Percentiles rank a stretch among this genome's conserved stretches.
These are phyloP conservation scores for Xenopus petersii DNA, from an alignment of 2,797 vertebrate species.

Conservation along the genomic window DNA sequence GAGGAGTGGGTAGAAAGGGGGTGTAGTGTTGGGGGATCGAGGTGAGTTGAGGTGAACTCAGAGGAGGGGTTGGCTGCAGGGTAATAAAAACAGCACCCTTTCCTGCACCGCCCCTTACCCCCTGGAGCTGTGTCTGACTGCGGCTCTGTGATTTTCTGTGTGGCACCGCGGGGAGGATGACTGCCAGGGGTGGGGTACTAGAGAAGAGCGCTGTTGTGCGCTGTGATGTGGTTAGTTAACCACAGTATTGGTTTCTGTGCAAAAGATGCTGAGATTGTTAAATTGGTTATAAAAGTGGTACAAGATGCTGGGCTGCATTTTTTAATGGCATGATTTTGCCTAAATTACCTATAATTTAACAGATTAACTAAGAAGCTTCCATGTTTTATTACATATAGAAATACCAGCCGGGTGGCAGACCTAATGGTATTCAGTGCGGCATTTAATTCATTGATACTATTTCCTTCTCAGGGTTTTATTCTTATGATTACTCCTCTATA, in stretches of 20 bases:
- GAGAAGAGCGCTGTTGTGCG: slow-evolving; percentile 16
- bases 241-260: slow-evolving; percentile 39
- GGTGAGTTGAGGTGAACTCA: slow-evolving; percentile 47
- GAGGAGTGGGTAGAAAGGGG: slow-evolving; percentile 21
- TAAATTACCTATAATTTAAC: no score
- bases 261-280: slow-evolving; percentile 39
- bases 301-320: neutral
- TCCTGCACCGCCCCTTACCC: slow-evolving; percentile 40
- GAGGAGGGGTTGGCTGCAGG: slow-evolving; percentile 38
- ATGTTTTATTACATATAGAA: no score
- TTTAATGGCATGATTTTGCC: slow-evolving; percentile 10
- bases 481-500: no score
- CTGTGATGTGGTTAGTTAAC: slow-evolving; percentile 45
- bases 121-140: slow-evolving; percentile 45
- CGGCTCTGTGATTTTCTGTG: slow-evolving; percentile 38
- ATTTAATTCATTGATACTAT: no score
- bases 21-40: slow-evolving; percentile 18
- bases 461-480: no score
- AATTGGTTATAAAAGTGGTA: slow-evolving; percentile 29
- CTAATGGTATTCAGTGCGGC: no score
- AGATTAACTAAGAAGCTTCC: no score
- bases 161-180: slow-evolving; percentile 17
- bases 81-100: slow-evolving; percentile 42
- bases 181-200: slow-evolving; percentile 24
- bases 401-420: no score